Base-by-base conservation (phyloP, 2,888 invertebrate genomes). In the Drosophila formosana region DNA sequence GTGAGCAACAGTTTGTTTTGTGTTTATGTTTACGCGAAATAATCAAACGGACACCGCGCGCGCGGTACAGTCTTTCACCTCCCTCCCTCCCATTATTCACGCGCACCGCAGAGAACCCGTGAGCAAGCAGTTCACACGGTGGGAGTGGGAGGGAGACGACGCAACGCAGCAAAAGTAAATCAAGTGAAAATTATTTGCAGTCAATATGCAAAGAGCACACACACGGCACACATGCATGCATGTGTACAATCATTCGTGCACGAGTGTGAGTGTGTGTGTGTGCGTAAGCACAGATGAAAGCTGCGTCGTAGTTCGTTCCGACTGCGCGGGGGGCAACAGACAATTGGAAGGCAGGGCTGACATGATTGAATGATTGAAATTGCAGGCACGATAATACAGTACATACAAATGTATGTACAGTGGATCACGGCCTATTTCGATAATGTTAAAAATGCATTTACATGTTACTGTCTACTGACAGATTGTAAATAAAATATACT, bases 21-120 rank as follows among this genome's bases (percentile, higher is more conserved):
- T 83, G 86, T 83, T 83, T 82, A 85, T 83, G 83, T 83, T 83
- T 88, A 82, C 83, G 88, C 88, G 88, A 85, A 88, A 88, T 80
- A 78, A 80, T 82, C 86, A 88, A 85, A 88, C 83, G 72, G 60
- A 66, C 78, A 75, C 86, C 86, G 82, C 71, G 71, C 78, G 88
- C 86, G 82, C 69, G 71, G 88, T 85, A 88, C 88, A 82, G 86
- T 88, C 77, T 66, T 57, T 32, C 57, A 69, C 82, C 79, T 37
- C 71, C 82, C 79, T 37, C 75, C 64, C 56, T 45, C 60, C 51
- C 62, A 43, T 45, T 78, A 74, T 62, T 65, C 56, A 52, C 11
- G 26, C 45, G 52, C 25, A 67, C 18, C 13, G 8, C 34, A 23
- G 25, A 46, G 39, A 41, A 13, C 53, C 37, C 37, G 28, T n/a